These are phyloP conservation scores for Cetonia aurata DNA, from an alignment of 2,888 invertebrate species.

Conservation along the genomic window DNA sequence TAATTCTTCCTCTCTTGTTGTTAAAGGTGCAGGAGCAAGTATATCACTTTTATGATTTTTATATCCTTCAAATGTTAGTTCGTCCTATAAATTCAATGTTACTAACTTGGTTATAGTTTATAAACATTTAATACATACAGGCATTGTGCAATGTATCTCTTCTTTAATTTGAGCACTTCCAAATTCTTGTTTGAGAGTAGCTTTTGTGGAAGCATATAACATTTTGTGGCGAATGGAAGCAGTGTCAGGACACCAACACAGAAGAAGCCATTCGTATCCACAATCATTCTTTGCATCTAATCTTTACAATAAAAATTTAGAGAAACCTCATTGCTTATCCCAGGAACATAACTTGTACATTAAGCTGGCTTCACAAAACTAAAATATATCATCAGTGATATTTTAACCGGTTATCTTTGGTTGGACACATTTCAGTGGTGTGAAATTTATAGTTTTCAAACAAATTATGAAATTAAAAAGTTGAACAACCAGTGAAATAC, in stretches of 20 bases:
- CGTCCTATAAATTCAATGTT: conserved; percentile 71
- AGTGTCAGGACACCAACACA: conserved; percentile 95
- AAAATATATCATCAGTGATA: too few species aligned
- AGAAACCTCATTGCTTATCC: too few species aligned
- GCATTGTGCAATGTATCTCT: conserved; percentile 90
- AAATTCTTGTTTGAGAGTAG: conserved; percentile 96
- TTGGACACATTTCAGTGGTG: too few species aligned
- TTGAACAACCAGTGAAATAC: too few species aligned
- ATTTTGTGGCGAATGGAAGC: conserved; percentile 95
- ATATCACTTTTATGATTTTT: conserved; percentile 81
- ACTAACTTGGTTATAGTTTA: background rate
- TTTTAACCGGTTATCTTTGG: too few species aligned
- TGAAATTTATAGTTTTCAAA: too few species aligned
- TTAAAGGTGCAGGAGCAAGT: conserved; percentile 90
- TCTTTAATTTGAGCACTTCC: conserved; percentile 94
- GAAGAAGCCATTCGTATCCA: conserved; percentile 92
- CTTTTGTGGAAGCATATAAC: conserved; percentile 97
- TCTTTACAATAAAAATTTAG: conserved; percentile 63
- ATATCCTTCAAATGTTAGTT: conserved; percentile 86
- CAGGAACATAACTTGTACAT: too few species aligned
- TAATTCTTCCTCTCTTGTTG: conserved; percentile 87
- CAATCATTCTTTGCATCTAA: conserved; percentile 82
- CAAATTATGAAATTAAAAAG: too few species aligned
- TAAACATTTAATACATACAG: conserved; percentile 60
- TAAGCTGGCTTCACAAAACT: too few species aligned